A percentile compares a stretch with the other conserved stretches of the same genome.
These are phyloP conservation scores for Chloroceryle aenea DNA, from an alignment of 2,113 vertebrate genomes.

Conservation along the genomic window DNA sequence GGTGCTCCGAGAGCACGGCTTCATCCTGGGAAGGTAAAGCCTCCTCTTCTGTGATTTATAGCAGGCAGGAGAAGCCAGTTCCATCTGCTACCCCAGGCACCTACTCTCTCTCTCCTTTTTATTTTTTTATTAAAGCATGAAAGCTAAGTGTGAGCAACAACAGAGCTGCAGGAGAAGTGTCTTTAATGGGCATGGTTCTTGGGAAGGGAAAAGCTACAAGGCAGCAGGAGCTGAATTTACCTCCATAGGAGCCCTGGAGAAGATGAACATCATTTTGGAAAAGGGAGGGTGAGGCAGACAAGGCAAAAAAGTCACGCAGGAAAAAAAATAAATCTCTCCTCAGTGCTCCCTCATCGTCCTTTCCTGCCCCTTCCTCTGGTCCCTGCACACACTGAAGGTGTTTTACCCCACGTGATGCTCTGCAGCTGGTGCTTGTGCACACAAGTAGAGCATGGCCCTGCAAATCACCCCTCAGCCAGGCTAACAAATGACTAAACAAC, in stretches of 20 bases:
- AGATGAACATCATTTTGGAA: background rate
- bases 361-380: background rate
- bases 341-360: background rate
- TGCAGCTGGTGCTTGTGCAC: background rate
- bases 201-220: background rate
- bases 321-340: background rate
- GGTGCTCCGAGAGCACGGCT: background rate
- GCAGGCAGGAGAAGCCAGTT: background rate
- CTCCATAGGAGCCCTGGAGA: background rate
- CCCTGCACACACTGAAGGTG: background rate
- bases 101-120: background rate
- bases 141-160: background rate
- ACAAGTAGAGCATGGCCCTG: background rate
- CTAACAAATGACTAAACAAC: constrained; percentile 52
- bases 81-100: constrained; percentile 22
- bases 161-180: background rate
- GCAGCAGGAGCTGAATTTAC: background rate
- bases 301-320: background rate
- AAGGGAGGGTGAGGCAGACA: background rate
- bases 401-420: background rate
- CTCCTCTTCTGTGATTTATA: background rate
- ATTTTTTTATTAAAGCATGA: background rate
- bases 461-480: constrained; percentile 11
- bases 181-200: background rate
- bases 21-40: background rate